Conservation (phyloP, 2,797 vertebrate genomes). For the Amphiprion clarkii region DNA sequence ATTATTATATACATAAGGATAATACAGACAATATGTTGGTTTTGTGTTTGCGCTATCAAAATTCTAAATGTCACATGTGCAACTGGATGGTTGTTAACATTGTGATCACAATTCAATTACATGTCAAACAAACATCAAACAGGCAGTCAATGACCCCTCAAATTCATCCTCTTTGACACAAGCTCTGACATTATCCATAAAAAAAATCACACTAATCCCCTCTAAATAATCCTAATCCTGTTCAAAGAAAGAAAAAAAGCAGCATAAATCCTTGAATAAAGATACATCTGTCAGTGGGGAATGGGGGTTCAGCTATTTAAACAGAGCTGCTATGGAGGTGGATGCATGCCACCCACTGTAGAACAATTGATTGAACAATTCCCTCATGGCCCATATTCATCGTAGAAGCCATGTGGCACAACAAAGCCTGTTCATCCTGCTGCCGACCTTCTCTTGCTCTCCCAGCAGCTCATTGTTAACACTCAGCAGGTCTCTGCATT, state of each 20-base stretch:
- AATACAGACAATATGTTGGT: not conserved
- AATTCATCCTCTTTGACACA: conserved; percentile 52
- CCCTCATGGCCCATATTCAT: conserved; percentile 89
- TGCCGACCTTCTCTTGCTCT: conserved; percentile 55
- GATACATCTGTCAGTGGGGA: conserved; percentile 87
- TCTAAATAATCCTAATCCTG: conserved; percentile 82
- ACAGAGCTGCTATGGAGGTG: conserved; percentile 85
- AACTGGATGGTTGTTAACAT: conserved; percentile 24
- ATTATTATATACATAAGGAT: too few relatives aligned
- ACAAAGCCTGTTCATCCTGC: conserved; percentile 86
- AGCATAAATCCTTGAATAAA: conserved; percentile 85
- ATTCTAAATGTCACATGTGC: not conserved
- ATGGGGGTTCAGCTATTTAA: conserved; percentile 83
- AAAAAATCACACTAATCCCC: conserved; percentile 78
- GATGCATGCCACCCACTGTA: conserved; percentile 79
- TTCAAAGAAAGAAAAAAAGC: conserved; percentile 59
- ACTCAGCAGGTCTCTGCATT: conserved; percentile 89
- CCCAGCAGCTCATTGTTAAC: conserved; percentile 89
- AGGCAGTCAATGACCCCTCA: conserved; percentile 45
- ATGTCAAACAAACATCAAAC: conserved; percentile 59
- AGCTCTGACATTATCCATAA: conserved; percentile 67
- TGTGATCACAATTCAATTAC: conserved; percentile 14
- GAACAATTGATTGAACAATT: conserved; percentile 89
- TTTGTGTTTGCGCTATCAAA: conserved; percentile 3
- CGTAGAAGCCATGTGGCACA: conserved; percentile 89